Evolutionary conservation across 2,797 vertebrate genomes (phyloP), one percentile per base, ranked within the genome.

Genomic region (Coregonus suidteri): DNA sequence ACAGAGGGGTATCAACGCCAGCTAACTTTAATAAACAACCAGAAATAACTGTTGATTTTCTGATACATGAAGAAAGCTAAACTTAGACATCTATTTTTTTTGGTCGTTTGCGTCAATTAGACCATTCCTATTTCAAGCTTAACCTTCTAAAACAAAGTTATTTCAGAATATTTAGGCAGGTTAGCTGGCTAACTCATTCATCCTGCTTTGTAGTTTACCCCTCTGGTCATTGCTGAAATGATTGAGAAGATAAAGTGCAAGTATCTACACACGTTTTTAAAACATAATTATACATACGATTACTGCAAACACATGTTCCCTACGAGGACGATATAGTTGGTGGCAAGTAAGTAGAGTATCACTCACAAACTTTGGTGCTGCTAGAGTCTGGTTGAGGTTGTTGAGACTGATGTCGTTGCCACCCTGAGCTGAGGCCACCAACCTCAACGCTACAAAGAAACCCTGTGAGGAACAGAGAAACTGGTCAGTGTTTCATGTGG

Each of bases 301-400:
- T 13, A 47, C 9, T 11, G 11, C 41, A 59, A 59, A 20, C 6
- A 59, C 6, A 20, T 20, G 59, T 20, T 7, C 20, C 56, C 5
- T 62, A 15, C 6, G 56, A 15, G 56, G 56, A 62, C 56, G 9
- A 62, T 62, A 62, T 20, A 20, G n/a, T 20, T 62, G 20, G 6
- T 62, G 56, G n/a, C 7, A 5, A 25, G 59, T 62, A 62, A 62
- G 20, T 62, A 62, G 13, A 25, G 59, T 20, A 20, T 9, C 54
- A 95, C 98, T 97, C 89, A 99, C 98, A 87, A 99, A 98, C 80
- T 94, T 98, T 4, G 98, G 98, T 7, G 96, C 94, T 3, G 96
- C 94, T 84, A 96, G 80, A 4, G 91, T 94, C 86, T 97, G 86
- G 79, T 82, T 96, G 77, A 99, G 93, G 81, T 92, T 97, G 91